Conservation (phyloP, 37 sponge, comb jelly and placozoan genomes). For the Beroe ovata region DNA sequence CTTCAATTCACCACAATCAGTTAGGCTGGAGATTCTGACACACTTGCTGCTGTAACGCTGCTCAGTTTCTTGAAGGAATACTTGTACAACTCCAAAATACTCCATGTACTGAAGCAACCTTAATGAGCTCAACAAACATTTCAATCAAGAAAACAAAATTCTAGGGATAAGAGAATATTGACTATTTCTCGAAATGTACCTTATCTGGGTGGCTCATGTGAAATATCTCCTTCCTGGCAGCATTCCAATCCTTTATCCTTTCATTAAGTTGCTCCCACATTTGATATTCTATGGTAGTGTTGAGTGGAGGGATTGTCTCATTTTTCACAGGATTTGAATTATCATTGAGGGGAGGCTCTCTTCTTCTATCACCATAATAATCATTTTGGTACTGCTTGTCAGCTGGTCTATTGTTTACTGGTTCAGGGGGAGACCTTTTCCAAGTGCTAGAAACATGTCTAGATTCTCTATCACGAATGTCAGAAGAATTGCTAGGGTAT, state of each 20-base stretch:
- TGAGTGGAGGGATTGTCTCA: neutral
- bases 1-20: constrained; percentile 21
- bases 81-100: constrained; percentile 53
- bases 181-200: constrained; percentile 11
- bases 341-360: neutral
- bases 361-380: neutral
- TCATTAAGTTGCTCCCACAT: constrained; percentile 46
- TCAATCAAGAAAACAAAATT: neutral
- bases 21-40: constrained; percentile 51
- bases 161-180: neutral
- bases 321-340: no score
- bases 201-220: constrained; percentile 55
- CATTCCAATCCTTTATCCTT: constrained; percentile 57
- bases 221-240: constrained; percentile 45
- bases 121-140: no score
- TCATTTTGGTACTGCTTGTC: neutral
- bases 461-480: neutral
- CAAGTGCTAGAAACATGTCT: neutral
- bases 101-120: constrained; percentile 64
- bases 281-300: constrained; percentile 4
- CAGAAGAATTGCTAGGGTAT: constrained; percentile 57
- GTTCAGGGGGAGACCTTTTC: neutral
- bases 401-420: constrained; percentile 50
- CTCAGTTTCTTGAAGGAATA: constrained; percentile 45
- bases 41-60: constrained; percentile 35